Evolutionary conservation across 2,113 vertebrate species (phyloP), one percentile per base, ranked within the genome.

Genomic region (Onychostoma macrolepis): DNA sequence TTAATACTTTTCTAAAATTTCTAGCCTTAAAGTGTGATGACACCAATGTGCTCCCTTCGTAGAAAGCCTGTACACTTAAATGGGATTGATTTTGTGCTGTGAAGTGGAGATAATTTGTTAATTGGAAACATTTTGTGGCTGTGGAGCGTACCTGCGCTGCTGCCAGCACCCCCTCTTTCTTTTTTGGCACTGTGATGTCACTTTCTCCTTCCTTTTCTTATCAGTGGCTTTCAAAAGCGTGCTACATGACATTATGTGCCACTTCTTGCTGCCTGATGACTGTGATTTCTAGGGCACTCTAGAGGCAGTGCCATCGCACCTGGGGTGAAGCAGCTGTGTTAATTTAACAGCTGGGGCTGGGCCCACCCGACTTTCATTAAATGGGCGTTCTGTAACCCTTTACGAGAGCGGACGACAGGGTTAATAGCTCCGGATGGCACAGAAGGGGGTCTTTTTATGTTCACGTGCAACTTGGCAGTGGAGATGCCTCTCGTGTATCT

Each of bases 351-450:
- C 80, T 88, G 84, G 85, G 56, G 89, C 80, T 88, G 84, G 85
- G 48, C 84, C 45, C 78, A 41, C 67, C 28, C 41, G 30, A 75
- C 80, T 28, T 74, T 88, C 75, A 84, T 90, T 89, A 89, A 88
- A 76, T 74, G 53, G 85, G 86, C 15, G 74, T 86, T 80, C 36
- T 85, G 26, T 43, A 63, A 79, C 77, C 82, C 84, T 83, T 61
- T 83, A 36, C 33, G 2, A 36, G 19, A 56, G 61, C 6, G 13
- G 61, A 33, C 28, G 85, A 91, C 89, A 83, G 90, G 88, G 89
- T 89, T 89, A 91, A 91, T 88, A 36, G 83, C 58, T 72, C 89
- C 82, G 50, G 89, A 89, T 88, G 80, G 71, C 81, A 76, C 58
- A 5, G 15, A 48, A 83, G 85, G 78, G 87, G 71, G 76, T 82